These are phyloP conservation scores for Micromys minutus DNA, from an alignment of 2,113 vertebrate species.

Conservation along the genomic window DNA sequence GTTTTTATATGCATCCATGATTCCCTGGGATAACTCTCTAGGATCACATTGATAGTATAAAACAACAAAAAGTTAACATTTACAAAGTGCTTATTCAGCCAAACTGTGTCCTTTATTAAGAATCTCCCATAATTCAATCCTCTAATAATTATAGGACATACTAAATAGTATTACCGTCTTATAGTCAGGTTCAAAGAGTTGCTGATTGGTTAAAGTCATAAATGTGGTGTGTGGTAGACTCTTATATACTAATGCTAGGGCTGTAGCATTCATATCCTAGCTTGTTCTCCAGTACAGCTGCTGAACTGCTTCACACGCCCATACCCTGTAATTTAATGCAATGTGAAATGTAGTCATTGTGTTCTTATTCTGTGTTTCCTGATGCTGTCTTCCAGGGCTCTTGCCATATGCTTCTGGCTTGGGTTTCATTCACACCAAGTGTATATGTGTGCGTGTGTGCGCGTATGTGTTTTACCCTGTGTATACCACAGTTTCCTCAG, in stretches of 20 bases:
- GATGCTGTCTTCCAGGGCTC: constrained; percentile 16
- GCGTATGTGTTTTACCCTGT: constrained; percentile 55
- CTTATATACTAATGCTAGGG: accelerated
- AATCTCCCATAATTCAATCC: background rate
- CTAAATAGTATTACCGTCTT: background rate
- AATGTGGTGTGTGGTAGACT: background rate
- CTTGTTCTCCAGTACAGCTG: background rate
- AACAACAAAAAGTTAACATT: background rate
- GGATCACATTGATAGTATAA: background rate
- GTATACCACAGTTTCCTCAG: constrained; percentile 61
- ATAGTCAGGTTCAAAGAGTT: too few relatives aligned
- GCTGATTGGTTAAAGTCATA: background rate
- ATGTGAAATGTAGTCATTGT: background rate
- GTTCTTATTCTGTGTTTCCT: background rate
- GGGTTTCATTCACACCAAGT: constrained; percentile 4
- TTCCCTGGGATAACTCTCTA: background rate
- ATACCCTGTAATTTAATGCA: background rate
- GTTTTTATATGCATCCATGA: background rate
- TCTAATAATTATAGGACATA: background rate
- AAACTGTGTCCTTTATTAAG: background rate
- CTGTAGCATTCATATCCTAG: background rate
- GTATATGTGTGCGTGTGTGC: background rate
- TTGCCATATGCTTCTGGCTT: constrained; percentile 37
- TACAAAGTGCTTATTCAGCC: background rate
- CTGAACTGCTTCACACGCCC: background rate